phyloP scores from a whole-genome alignment of 92 coral and sea anemone genomes.

The Siderastrea radians region DNA sequence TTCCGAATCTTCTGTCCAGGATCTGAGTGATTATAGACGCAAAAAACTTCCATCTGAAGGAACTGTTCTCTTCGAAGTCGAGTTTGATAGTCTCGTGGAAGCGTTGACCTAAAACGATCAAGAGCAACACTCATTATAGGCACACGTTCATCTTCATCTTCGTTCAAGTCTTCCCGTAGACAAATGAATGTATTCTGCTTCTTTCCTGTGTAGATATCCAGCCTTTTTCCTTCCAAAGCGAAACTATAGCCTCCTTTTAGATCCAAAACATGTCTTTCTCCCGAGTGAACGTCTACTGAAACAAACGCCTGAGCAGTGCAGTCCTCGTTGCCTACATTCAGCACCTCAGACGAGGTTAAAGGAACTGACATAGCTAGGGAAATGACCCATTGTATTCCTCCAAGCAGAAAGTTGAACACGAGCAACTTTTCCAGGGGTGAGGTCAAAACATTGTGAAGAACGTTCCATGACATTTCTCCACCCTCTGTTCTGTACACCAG shows the following conservation, averaged over 20 bases:
- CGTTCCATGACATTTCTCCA: conserved; percentile 73
- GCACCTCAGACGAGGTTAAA: conserved; percentile 49
- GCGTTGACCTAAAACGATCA: conserved; percentile 66
- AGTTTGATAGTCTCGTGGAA: conserved; percentile 55
- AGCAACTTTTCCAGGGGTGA: conserved; percentile 74
- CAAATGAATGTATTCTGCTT: conserved; percentile 81
- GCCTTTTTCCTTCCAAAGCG: conserved; percentile 74
- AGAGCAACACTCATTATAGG: conserved; percentile 89
- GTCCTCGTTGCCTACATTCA: conserved; percentile 59
- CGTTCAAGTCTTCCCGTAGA: conserved; percentile 66
- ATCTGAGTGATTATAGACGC: conserved; percentile 56
- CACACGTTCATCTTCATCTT: conserved; percentile 59
- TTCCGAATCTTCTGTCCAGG: conserved; percentile 64
- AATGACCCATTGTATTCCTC: conserved; percentile 78
- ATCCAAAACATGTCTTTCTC: conserved; percentile 41
- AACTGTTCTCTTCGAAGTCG: conserved; percentile 79
- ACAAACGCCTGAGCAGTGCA: conserved; percentile 42
- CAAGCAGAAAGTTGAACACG: conserved; percentile 74
- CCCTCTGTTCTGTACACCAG: conserved; percentile 71
- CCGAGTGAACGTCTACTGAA: conserved; percentile 51
- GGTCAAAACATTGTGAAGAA: conserved; percentile 72
- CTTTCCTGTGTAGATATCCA: conserved; percentile 81
- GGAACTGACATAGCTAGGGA: conserved; percentile 56
- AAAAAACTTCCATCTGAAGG: conserved; percentile 75
- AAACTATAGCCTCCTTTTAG: conserved; percentile 71